Evolutionary conservation across 2,888 invertebrate species (phyloP).

Genomic region (Rhyacophila evoluta): DNA sequence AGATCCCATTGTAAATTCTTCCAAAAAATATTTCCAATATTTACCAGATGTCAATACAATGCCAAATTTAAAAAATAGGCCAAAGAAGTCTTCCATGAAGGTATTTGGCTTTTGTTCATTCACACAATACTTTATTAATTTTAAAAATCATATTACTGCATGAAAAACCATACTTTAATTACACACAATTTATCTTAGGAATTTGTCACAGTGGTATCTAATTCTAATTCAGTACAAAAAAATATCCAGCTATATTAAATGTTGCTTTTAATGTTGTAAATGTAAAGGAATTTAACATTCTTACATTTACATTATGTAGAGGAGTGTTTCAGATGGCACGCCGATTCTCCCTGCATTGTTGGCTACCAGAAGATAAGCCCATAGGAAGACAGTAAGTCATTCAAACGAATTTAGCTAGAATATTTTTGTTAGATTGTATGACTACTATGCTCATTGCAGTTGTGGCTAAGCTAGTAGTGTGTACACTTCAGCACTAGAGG

Average conservation of each 20-base stretch:
- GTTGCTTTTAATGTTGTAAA: conserved; percentile 3
- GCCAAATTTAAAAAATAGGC: conserved; percentile 41
- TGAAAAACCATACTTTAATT: no score
- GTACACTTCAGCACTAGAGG: no score
- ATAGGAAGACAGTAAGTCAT: conserved; percentile 57
- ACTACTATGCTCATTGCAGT: no score
- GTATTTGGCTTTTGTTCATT: conserved; percentile 32
- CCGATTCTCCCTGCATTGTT: conserved; percentile 69
- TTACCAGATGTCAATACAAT: conserved; percentile 49
- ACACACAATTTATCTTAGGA: no score
- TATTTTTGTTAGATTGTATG: no score
- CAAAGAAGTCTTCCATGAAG: conserved; percentile 49
- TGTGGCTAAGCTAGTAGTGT: no score
- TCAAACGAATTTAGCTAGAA: no score
- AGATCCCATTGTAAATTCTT: conserved; percentile 32
- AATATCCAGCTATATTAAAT: no score
- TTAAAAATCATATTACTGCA: no score
- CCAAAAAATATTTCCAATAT: conserved; percentile 51
- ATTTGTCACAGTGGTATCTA: no score
- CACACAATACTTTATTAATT: no score
- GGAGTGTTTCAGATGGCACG: conserved; percentile 70
- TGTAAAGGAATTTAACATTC: conserved; percentile 30
- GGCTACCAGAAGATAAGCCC: conserved; percentile 62
- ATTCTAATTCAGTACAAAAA: no score
- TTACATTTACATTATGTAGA: conserved; percentile 58